Base-by-base conservation (phyloP, 35 echinoderm and acorn worm species). In the Apostichopus japonicus region DNA sequence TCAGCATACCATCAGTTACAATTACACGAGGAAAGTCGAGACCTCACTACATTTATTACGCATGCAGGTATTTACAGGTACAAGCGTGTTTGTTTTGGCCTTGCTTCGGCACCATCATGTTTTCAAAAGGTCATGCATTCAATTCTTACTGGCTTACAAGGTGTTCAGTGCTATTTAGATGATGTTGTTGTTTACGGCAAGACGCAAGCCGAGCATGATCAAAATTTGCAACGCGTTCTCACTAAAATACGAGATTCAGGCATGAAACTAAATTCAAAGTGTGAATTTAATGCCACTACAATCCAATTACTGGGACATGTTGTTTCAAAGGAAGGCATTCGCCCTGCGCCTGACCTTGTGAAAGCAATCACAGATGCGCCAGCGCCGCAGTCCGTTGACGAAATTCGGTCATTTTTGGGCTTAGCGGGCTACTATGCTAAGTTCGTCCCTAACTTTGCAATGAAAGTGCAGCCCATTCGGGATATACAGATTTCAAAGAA, bases 221-320 rank as follows among this genome's bases (percentile, higher is more conserved):
- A 8, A n/a, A 78, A 90, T 33, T 65, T 96, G 55, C 16, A 90
- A 1, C 22, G 21, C 16, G 86, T 95, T 27, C 86, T 95, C 17
- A 52, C 14, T 25, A 21, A 59, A 25, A 44, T 96, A 22, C 92
- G 91, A 24, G 52, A 90, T 15, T 21, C 71, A 54, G 90, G 83
- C 6, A 72, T 94, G 84, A 89, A 44, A 22, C 86, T 94, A 10
- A 96, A 96, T 86, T 6, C 6, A 11, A 96, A 96, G 65, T 96
- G 95, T 72, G 23, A 94, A 77, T 92, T 94, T 76, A 67, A 86
- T 23, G 23, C 92, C 27, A 6, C 65, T 25, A 52, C 79, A 73
- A 33, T 96, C 59, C 13, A 27, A 54, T 92, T 92, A 51, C 59
- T 96, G 1, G 95, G 95, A 24, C 82, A 96, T 53, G 72, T 24